Evolutionary conservation across 1,140 invertebrate species (phyloP).

Genomic region (Trichonephila inaurata): DNA sequence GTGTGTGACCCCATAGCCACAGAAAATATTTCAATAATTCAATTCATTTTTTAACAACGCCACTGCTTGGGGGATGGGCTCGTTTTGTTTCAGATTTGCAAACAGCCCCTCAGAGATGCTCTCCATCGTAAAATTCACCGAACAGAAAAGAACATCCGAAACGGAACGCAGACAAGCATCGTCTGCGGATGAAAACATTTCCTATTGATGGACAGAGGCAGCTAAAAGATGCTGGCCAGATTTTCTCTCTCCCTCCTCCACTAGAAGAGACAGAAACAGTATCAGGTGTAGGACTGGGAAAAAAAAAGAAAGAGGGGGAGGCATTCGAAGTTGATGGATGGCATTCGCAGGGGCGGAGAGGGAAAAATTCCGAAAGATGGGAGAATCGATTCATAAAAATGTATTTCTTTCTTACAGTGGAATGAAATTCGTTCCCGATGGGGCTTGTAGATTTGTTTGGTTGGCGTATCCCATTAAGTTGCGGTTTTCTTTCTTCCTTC

Average conservation of each 20-base stretch:
- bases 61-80: neutral
- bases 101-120: conserved; percentile 56
- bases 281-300: conserved; percentile 58
- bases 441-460: conserved; percentile 34
- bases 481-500: neutral
- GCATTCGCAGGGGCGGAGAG: conserved; percentile 14
- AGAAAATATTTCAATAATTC: no score
- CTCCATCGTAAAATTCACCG: conserved; percentile 53
- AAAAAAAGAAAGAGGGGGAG: neutral
- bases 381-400: conserved; percentile 75
- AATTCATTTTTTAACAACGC: no score
- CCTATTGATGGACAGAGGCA: conserved; percentile 72
- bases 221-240: conserved; percentile 73
- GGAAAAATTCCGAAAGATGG: conserved; percentile 56
- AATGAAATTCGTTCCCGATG: conserved; percentile 64
- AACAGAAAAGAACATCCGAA: conserved; percentile 63
- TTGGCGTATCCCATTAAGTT: conserved; percentile 33
- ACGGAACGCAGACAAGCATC: conserved; percentile 69
- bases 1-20: no score
- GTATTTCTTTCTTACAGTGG: conserved; percentile 48
- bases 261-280: conserved; percentile 5
- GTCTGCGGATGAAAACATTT: conserved; percentile 72
- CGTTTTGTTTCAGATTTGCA: conserved; percentile 51
- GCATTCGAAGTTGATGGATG: conserved; percentile 67
- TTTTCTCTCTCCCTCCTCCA: conserved; percentile 29